These are phyloP conservation scores for Pharmacophagus antenor DNA, from an alignment of 2,888 invertebrate species.

Conservation along the genomic window DNA sequence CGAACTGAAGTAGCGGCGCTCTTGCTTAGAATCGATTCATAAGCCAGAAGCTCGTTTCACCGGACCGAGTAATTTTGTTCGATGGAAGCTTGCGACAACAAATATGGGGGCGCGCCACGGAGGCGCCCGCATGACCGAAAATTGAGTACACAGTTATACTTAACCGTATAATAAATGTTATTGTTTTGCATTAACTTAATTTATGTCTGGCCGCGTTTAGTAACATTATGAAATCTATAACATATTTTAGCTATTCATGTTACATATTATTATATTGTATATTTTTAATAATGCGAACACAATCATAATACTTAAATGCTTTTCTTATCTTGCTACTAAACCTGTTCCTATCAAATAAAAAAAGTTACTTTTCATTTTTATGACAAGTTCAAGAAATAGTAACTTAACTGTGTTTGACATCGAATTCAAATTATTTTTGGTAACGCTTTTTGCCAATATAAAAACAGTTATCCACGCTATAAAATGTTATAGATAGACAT, in stretches of 20 bases:
- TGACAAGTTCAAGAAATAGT: too few species aligned
- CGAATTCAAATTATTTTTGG: too few species aligned
- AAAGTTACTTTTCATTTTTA: too few species aligned
- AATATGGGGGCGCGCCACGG: constrained; percentile 50
- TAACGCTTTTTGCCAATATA: too few species aligned
- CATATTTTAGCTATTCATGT: too few species aligned
- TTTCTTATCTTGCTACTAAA: too few species aligned
- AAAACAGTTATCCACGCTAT: too few species aligned
- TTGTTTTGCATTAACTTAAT: constrained; percentile 77
- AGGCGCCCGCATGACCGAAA: constrained; percentile 64
- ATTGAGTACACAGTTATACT: constrained; percentile 73
- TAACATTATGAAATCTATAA: constrained; percentile 61
- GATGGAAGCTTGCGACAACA: constrained; percentile 57
- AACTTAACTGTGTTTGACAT: too few species aligned
- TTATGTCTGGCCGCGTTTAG: constrained; percentile 63
- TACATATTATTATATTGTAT: neutral
- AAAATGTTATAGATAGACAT: too few species aligned
- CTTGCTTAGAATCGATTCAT: constrained; percentile 54
- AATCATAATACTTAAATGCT: too few species aligned
- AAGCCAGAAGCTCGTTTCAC: constrained; percentile 41
- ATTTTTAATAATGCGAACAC: neutral
- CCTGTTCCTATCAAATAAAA: too few species aligned
- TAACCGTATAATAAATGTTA: constrained; percentile 77
- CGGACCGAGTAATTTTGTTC: constrained; percentile 45
- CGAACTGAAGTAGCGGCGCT: constrained; percentile 41